phyloP scores from a whole-genome alignment of 2,888 invertebrate genomes.

The Plagodis dolabraria region DNA sequence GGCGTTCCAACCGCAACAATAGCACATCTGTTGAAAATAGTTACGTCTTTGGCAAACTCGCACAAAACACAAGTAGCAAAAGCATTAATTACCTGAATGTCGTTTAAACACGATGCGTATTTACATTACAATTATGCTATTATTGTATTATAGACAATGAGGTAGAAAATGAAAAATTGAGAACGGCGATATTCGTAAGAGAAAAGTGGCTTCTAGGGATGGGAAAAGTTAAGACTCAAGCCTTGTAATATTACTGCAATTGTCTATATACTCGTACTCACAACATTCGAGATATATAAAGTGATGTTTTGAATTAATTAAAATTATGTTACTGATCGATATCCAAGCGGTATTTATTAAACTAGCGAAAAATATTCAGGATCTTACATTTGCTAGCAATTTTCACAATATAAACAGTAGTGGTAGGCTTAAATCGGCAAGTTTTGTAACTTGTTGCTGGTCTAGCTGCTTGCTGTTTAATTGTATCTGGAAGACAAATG shows the following conservation, averaged over 20 bases:
- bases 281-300: background rate
- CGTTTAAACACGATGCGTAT: slow-evolving; percentile 42
- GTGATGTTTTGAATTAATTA: too few species aligned
- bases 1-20: background rate
- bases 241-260: background rate
- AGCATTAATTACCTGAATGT: slow-evolving; percentile 45
- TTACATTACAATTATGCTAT: slow-evolving; percentile 42
- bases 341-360: too few species aligned
- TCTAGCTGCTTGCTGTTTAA: too few species aligned
- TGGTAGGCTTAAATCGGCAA: too few species aligned
- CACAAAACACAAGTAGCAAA: slow-evolving; percentile 15
- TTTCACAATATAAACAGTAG: too few species aligned
- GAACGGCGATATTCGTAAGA: slow-evolving; percentile 21
- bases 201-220: slow-evolving; percentile 27
- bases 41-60: slow-evolving; percentile 17
- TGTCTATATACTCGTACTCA: background rate
- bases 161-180: slow-evolving; percentile 29
- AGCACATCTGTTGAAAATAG: slow-evolving; percentile 19
- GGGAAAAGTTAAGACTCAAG: slow-evolving; percentile 15
- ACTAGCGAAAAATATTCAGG: too few species aligned
- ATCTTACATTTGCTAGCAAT: too few species aligned
- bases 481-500: too few species aligned
- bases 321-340: too few species aligned
- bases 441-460: too few species aligned
- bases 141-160: slow-evolving; percentile 38